phyloP scores from a whole-genome alignment of 2,797 vertebrate genomes.

The Orestias chungarensis region DNA sequence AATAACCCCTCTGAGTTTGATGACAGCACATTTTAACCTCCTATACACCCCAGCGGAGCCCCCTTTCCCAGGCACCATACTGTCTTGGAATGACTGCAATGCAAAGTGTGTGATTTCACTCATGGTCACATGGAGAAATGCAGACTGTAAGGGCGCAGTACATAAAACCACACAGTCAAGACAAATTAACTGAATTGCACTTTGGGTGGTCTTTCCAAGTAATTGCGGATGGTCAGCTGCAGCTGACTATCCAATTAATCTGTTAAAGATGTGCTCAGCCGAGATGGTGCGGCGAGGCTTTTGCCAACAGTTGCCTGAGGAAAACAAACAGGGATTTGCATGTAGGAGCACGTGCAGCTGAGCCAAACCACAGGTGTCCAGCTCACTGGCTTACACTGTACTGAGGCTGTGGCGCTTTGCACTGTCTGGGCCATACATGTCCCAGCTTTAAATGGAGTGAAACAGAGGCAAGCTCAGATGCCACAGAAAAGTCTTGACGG shows the following conservation, averaged over 20 bases:
- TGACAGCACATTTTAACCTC: conserved; percentile 13
- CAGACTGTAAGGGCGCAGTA: conserved; percentile 1
- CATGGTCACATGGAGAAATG: conserved; percentile 28
- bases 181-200: conserved; percentile 30
- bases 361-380: conserved; percentile 37
- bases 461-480: conserved; percentile 27
- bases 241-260: conserved; percentile 43
- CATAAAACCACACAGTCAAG: conserved; percentile 17
- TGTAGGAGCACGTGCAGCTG: conserved; percentile 32
- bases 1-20: conserved; percentile 9
- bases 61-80: conserved; percentile 10
- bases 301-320: conserved; percentile 64
- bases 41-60: conserved; percentile 41
- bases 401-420: conserved; percentile 55
- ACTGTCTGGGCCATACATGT: conserved; percentile 58
- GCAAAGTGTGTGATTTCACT: conserved; percentile 20
- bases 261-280: conserved; percentile 71
- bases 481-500: conserved; percentile 42
- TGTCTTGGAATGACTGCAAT: conserved; percentile 39
- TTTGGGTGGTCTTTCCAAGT: conserved; percentile 59
- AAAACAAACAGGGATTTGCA: conserved; percentile 60
- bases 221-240: conserved; percentile 70
- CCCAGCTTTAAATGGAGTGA: conserved; percentile 51
- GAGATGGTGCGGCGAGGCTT: conserved; percentile 61
- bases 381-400: conserved; percentile 61